These are phyloP conservation scores for Seriola aureovittata DNA, from an alignment of 2,113 vertebrate genomes.

Conservation along the genomic window DNA sequence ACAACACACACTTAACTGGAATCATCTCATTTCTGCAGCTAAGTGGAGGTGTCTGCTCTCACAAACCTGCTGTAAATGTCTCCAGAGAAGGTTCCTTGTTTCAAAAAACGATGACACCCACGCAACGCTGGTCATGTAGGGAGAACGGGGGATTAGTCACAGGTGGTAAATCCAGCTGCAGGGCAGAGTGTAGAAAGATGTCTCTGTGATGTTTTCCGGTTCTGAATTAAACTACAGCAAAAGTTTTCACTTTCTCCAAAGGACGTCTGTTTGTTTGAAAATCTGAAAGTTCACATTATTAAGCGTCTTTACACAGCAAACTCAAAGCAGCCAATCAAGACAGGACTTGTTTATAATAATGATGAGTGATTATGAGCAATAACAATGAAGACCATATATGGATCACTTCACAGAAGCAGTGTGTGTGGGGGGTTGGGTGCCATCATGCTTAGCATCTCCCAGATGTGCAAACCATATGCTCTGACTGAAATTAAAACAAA, in stretches of 20 bases:
- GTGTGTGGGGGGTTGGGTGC: slow-evolving; percentile 65
- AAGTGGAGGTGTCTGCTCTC: neutral
- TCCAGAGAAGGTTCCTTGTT: slow-evolving; percentile 6
- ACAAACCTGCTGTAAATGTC: neutral
- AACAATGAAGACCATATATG: slow-evolving; percentile 81
- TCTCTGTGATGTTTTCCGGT: slow-evolving; percentile 9
- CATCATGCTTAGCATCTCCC: slow-evolving; percentile 88
- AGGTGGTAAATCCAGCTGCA: slow-evolving; percentile 30
- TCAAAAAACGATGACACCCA: slow-evolving; percentile 1
- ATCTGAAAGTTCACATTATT: slow-evolving; percentile 48
- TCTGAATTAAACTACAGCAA: slow-evolving; percentile 11
- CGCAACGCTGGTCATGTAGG: slow-evolving; percentile 7
- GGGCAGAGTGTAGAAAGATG: neutral
- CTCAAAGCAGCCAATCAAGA: slow-evolving; percentile 57
- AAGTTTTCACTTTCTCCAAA: slow-evolving; percentile 38
- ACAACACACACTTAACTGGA: neutral
- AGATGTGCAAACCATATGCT: slow-evolving; percentile 96
- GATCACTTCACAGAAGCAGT: slow-evolving; percentile 78
- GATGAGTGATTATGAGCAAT: slow-evolving; percentile 81
- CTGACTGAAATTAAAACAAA: slow-evolving; percentile 90
- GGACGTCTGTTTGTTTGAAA: slow-evolving; percentile 46
- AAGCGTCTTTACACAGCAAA: slow-evolving; percentile 48
- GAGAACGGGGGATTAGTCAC: slow-evolving; percentile 32
- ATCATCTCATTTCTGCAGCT: slow-evolving; percentile 1
- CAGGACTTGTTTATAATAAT: slow-evolving; percentile 72